Evolutionary conservation across 2,113 vertebrate genomes (phyloP).

Genomic region (Enhydra lutris): DNA sequence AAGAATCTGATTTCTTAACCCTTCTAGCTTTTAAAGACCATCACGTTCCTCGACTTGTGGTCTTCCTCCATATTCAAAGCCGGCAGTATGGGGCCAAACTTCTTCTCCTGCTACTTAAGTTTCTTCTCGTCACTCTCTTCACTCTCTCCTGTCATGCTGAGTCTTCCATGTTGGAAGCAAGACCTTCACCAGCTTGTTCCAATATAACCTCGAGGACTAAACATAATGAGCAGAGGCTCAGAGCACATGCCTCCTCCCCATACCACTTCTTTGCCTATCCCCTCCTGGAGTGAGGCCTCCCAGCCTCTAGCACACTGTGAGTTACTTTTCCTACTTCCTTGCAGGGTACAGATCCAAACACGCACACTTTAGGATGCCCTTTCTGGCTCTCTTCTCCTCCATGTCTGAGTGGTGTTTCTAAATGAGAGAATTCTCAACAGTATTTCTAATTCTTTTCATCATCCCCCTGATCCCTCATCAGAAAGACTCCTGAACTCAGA

Average conservation of each 20-base stretch:
- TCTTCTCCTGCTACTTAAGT: neutral
- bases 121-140: neutral
- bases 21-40: neutral
- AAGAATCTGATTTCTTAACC: neutral
- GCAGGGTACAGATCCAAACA: neutral
- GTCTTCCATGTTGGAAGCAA: neutral
- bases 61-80: neutral
- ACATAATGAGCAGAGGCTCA: neutral
- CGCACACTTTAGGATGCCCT: neutral
- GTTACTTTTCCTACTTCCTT: neutral
- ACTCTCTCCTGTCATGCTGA: too few relatives aligned
- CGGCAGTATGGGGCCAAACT: accelerated
- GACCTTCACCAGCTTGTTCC: neutral
- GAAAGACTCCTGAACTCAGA: slow-evolving; percentile 50
- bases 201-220: neutral
- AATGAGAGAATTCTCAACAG: slow-evolving; percentile 38
- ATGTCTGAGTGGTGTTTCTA: neutral
- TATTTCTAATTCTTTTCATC: slow-evolving; percentile 62
- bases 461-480: slow-evolving; percentile 39
- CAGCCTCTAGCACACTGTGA: too few relatives aligned
- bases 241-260: accelerated
- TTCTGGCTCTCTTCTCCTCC: neutral
- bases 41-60: neutral
- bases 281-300: neutral
- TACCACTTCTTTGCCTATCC: neutral